Base-by-base conservation (phyloP, 1,140 invertebrate species). In the Cyclina sinensis region DNA sequence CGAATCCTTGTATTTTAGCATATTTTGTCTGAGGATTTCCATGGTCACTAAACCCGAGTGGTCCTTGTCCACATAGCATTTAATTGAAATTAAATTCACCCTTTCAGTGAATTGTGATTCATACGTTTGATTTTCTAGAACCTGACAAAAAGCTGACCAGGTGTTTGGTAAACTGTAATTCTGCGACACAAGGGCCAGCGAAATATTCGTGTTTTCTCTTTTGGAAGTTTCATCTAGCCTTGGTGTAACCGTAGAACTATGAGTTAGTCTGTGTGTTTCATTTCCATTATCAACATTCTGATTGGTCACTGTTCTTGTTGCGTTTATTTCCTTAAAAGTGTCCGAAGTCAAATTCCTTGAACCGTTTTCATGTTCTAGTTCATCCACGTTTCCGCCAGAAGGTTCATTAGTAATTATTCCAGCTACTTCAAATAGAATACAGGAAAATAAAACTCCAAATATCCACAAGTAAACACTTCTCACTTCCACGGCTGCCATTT, bases 31-130 rank as follows among this genome's bases (percentile, higher is more conserved):
- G 4, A 92, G 84, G 30, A 54, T 43, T 5, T 39, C 39, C 32
- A 92, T 86, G 27, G 76, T 68, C 90, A 90, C 91, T 62, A 89
- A 37, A 37, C 78, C 83, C 0, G 91, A 91, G 46, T 79, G n/a
- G 24, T 78, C 39, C n/a, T 24, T 54, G 24, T 37, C 79, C 14
- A 88, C 65, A 0, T 7, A 1, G 37, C 86, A 88, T 46, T 62
- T 82, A 18, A 88, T 81, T 0, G 80, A 39, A 4, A 48, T 83
- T 27, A 88, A 43, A 30, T 70, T 39, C 0, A 39, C 57, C 11
- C 21, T 27, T 27, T 39, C 24, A 1, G 86, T 88, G 30, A 82
- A 88, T 11, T 54, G 24, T 39, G 86, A 88, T 39, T 83, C 62
- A 43, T 80, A 80, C 30, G 14, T 68, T 32, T 70, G 48, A 24